Percentiles rank a stretch among this genome's conserved stretches.
Conservation (phyloP, 2,113 vertebrate species). For the Colius striatus region DNA sequence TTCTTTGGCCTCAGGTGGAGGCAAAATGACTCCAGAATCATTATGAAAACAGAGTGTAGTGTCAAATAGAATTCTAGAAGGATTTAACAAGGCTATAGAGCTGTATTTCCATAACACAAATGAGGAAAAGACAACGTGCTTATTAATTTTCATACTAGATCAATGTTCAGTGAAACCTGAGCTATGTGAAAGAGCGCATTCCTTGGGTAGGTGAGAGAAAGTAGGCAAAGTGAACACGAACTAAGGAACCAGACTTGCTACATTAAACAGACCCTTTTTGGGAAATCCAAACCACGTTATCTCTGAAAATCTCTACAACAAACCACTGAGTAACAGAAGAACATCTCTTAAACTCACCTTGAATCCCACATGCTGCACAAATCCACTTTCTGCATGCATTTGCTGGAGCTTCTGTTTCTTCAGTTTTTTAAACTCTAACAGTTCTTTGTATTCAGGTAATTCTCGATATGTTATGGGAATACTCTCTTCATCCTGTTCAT, state of each 20-base stretch:
- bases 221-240: not conserved
- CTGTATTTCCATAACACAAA: not conserved
- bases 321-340: not conserved
- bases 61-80: not conserved
- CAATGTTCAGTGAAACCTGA: not conserved
- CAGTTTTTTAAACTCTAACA: constrained; percentile 92
- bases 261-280: not conserved
- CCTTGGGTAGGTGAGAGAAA: not conserved
- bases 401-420: constrained; percentile 93
- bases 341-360: constrained; percentile 82
- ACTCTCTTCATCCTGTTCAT: constrained; percentile 89
- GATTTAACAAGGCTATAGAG: not conserved
- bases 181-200: not conserved
- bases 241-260: not conserved
- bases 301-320: not conserved
- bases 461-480: constrained; percentile 87
- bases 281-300: not conserved
- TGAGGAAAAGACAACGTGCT: not conserved
- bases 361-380: constrained; percentile 89
- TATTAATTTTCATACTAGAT: not conserved
- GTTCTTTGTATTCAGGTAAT: constrained; percentile 95
- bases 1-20: not conserved
- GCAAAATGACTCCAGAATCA: not conserved
- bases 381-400: constrained; percentile 87
- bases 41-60: not conserved